Evolutionary conservation across 1,140 invertebrate genomes (phyloP).

Genomic region (Mya arenaria): DNA sequence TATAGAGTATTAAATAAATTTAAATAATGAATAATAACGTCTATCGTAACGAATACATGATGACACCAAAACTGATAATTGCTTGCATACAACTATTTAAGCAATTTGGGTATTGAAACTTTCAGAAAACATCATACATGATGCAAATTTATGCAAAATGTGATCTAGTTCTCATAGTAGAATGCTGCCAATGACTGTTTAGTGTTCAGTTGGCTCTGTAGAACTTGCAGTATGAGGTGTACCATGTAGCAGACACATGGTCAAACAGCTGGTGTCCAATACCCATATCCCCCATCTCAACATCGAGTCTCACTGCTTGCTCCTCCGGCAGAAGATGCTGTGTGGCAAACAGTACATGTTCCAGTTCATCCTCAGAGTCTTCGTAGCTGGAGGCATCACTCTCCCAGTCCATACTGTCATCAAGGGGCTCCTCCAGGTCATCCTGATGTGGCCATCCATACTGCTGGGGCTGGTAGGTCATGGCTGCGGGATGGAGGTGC

Average conservation of each 20-base stretch:
- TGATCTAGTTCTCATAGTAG: too few species aligned
- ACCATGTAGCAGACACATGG: slow-evolving; percentile 47
- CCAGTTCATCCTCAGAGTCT: slow-evolving; percentile 38
- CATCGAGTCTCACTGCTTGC: slow-evolving; percentile 42
- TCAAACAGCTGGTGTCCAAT: slow-evolving; percentile 52
- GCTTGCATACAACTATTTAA: too few species aligned
- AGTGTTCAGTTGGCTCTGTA: slow-evolving; percentile 28
- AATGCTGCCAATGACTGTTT: too few species aligned
- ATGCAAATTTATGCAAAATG: too few species aligned
- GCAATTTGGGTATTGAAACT: too few species aligned
- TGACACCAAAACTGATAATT: too few species aligned
- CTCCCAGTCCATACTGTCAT: slow-evolving; percentile 39
- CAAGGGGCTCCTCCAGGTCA: slow-evolving; percentile 24
- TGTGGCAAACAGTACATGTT: slow-evolving; percentile 45
- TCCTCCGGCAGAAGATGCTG: slow-evolving; percentile 42
- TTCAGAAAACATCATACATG: too few species aligned
- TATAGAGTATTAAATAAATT: too few species aligned
- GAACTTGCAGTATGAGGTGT: slow-evolving; percentile 28
- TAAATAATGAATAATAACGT: too few species aligned
- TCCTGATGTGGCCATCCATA: not conserved
- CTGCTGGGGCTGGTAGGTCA: not conserved
- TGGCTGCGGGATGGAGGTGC: not conserved
- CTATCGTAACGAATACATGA: too few species aligned
- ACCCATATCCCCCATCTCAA: slow-evolving; percentile 54
- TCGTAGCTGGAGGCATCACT: slow-evolving; percentile 14